Conservation (phyloP, 1,140 invertebrate genomes). For the Trachymyrmex cornetzi region DNA sequence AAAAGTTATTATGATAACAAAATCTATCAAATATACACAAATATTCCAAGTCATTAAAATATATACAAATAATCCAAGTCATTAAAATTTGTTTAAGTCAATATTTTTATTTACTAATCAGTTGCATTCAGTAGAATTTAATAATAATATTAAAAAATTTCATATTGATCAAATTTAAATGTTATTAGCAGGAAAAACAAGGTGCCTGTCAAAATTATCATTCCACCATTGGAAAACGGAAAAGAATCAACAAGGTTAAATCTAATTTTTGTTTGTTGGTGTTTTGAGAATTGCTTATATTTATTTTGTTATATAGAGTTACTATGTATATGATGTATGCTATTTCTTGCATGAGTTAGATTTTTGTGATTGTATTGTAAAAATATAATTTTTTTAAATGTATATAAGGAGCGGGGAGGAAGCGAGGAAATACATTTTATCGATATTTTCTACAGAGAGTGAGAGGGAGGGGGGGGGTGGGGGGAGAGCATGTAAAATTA, state of each 20-base stretch:
- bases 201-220: conserved; percentile 85
- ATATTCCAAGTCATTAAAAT: neutral
- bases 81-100: neutral
- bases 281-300: conserved; percentile 53
- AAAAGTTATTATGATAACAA: neutral
- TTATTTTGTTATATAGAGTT: conserved; percentile 20
- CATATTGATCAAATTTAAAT: conserved; percentile 75
- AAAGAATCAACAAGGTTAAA: conserved; percentile 82
- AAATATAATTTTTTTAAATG: neutral
- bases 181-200: conserved; percentile 86
- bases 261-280: conserved; percentile 77
- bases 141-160: neutral
- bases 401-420: neutral
- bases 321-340: neutral
- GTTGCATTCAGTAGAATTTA: conserved; percentile 33
- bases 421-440: conserved; percentile 1
- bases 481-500: too few species aligned
- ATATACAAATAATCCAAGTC: neutral
- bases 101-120: neutral
- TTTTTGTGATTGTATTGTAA: neutral
- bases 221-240: conserved; percentile 82
- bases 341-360: conserved; percentile 47
- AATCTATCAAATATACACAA: neutral
- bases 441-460: neutral
- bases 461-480: too few species aligned